phyloP scores from a whole-genome alignment of 2,888 invertebrate genomes.

The Drosophila kuntzei region DNA sequence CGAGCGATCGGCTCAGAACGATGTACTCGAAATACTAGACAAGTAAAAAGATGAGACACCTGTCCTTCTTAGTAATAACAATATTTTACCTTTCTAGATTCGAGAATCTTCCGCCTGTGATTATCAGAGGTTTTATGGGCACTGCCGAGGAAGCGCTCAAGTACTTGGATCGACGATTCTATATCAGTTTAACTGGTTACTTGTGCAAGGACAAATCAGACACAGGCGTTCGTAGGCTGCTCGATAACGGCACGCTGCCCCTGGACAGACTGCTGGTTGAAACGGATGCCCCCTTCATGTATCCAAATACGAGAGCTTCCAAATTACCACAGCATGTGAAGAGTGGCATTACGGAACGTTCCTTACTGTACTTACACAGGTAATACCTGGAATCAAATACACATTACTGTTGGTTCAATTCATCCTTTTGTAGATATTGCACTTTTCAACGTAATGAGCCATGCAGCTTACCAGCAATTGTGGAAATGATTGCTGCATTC shows the following conservation, averaged over 20 bases:
- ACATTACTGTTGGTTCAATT: not conserved
- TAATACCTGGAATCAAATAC: constrained; percentile 22
- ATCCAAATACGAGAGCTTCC: constrained; percentile 96
- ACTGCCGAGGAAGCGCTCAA: constrained; percentile 92
- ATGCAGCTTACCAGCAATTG: constrained; percentile 95
- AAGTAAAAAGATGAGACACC: constrained; percentile 83
- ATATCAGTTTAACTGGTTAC: constrained; percentile 92
- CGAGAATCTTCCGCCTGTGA: constrained; percentile 90
- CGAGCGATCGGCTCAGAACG: constrained; percentile 95
- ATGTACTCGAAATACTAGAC: constrained; percentile 90
- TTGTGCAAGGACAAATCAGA: constrained; percentile 92
- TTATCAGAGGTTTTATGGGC: constrained; percentile 97
- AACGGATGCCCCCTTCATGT: constrained; percentile 98
- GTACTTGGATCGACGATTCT: constrained; percentile 94
- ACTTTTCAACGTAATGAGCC: constrained; percentile 98
- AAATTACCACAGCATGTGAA: constrained; percentile 95
- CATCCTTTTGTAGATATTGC: constrained; percentile 89
- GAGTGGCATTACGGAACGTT: constrained; percentile 94
- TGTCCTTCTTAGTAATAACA: not conserved
- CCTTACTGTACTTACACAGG: constrained; percentile 85
- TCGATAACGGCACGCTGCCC: constrained; percentile 93
- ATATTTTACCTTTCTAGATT: constrained; percentile 70
- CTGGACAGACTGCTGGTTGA: constrained; percentile 94
- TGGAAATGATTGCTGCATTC: constrained; percentile 97
- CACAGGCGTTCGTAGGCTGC: constrained; percentile 93